Base-by-base conservation (phyloP, 2,113 vertebrate genomes). In the Pipa parva region DNA sequence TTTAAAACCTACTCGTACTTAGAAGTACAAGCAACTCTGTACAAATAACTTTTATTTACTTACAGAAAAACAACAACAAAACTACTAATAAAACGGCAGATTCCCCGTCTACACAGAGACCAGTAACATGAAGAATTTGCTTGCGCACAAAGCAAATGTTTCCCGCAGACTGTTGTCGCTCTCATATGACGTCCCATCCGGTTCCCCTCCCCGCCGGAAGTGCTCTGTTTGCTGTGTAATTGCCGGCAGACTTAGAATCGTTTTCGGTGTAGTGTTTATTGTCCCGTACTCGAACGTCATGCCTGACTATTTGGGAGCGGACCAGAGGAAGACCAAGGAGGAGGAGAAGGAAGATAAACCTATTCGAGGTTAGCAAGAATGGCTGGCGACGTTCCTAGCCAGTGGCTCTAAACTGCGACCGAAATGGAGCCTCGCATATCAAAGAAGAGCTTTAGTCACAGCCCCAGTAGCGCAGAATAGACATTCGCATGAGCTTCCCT, bases 281-380 rank as follows among this genome's bases (percentile, higher is more conserved):
- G 52, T 13, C 4, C 5, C 3, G 7, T 25, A 39, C n/a, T 15
- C 7, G 1, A 1, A 0, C 1, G 76, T 46, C 22, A 98, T 99
- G 96, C 95, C 95, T 52, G 96, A 99, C 66, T 97, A 97, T 71
- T 76, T 98, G 45, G 95, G 95, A 28, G 83, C 92, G 0, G 95
- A 95, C 25, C 95, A 98, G 71, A 86, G 95, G 64, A 98, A 97
- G 77, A 88, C 89, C 3, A 98, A 95, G 65, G 93, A 98, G 54
- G 93, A 95, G 22, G 92, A 95, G 54, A 96, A 97, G 66, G 93
- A 93, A 5, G 95, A 97, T 42, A 88, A 80, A 0, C 92, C 93
- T 3, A 98, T 98, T 73, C 87, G 95, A 83, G 89, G 95, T 97
- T 78, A 75, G 82, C 87, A 95, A 83, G 89, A 94, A 96, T 78